phyloP scores from a whole-genome alignment of 2,888 invertebrate species.

The Blastobasis adustella region DNA sequence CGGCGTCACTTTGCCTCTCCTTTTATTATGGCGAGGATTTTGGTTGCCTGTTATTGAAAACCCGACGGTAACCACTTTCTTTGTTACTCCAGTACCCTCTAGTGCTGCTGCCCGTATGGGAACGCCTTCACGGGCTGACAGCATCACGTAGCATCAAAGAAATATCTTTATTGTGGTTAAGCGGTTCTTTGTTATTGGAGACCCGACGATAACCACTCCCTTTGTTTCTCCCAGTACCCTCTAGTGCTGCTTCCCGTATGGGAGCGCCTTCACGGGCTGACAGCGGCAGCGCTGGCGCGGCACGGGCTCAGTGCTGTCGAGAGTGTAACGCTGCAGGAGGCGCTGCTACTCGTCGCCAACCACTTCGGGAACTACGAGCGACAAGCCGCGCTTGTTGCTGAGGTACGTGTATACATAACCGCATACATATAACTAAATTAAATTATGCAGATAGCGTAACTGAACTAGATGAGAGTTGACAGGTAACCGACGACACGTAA shows the following conservation, averaged over 20 bases:
- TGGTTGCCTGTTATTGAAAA: too few relatives aligned
- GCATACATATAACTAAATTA: not conserved
- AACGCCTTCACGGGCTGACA: conserved; percentile 83
- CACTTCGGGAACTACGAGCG: conserved; percentile 91
- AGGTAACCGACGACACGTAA: too few relatives aligned
- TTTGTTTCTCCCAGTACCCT: conserved; percentile 77
- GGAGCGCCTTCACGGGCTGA: conserved; percentile 86
- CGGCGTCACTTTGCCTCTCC: too few relatives aligned
- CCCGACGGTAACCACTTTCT: too few relatives aligned
- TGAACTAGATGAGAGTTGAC: too few relatives aligned
- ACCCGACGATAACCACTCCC: too few relatives aligned
- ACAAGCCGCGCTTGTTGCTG: conserved; percentile 69
- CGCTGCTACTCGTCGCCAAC: conserved; percentile 88
- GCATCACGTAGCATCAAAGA: too few relatives aligned
- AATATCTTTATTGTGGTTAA: too few relatives aligned
- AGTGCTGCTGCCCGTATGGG: conserved; percentile 89
- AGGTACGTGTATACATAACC: conserved; percentile 31
- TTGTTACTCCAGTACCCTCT: conserved; percentile 78
- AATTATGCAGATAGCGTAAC: not conserved
- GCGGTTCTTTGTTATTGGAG: too few relatives aligned
- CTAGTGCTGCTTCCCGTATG: conserved; percentile 89
- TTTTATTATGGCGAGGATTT: too few relatives aligned
- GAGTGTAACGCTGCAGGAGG: conserved; percentile 86
- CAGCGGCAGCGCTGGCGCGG: conserved; percentile 81
- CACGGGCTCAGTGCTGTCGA: conserved; percentile 87